phyloP scores from a whole-genome alignment of 2,113 vertebrate genomes.

The Sisor rabdophorus region DNA sequence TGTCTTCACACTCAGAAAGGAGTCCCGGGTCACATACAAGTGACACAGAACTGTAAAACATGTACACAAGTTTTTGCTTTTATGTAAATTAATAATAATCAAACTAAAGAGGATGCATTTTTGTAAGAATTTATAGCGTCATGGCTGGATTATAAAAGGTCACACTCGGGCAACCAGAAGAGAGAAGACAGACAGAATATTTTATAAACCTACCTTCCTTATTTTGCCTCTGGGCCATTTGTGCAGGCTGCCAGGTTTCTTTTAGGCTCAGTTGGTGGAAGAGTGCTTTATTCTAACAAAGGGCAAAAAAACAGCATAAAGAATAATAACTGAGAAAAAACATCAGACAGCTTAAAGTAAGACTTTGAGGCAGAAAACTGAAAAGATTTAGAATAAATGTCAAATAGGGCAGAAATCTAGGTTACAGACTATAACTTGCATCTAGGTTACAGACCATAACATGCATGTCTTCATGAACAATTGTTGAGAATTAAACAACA shows the following conservation, averaged over 20 bases:
- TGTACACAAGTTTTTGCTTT: neutral
- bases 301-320: constrained; percentile 51
- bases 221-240: constrained; percentile 75
- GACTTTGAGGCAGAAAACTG: constrained; percentile 3
- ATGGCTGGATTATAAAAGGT: neutral
- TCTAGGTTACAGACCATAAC: neutral
- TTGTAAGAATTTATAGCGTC: neutral
- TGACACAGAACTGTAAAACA: constrained; percentile 83
- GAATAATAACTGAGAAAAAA: constrained; percentile 8
- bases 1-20: constrained; percentile 85
- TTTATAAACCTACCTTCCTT: constrained; percentile 81
- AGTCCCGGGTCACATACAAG: constrained; percentile 86
- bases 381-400: neutral
- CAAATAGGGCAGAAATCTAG: neutral
- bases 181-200: constrained; percentile 28
- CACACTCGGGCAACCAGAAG: constrained; percentile 16
- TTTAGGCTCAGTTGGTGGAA: constrained; percentile 91
- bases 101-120: neutral
- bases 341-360: neutral
- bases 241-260: constrained; percentile 85
- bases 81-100: neutral
- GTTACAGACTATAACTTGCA: neutral
- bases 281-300: constrained; percentile 83
- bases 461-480: neutral
- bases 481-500: neutral